phyloP scores from a whole-genome alignment of 92 coral and sea anemone species.

The Phenganax stokvisi region DNA sequence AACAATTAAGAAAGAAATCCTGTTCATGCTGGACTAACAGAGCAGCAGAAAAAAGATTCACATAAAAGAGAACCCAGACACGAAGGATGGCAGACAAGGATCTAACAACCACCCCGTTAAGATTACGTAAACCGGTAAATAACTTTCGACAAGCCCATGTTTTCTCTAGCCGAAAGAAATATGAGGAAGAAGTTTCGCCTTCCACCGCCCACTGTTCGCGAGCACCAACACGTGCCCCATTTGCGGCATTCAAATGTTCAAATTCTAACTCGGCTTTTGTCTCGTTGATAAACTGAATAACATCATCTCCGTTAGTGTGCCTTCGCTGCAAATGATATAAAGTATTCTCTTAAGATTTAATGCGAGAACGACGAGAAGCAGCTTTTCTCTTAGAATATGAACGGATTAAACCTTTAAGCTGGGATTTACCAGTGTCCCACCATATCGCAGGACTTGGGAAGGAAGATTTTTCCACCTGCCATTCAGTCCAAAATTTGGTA shows the following conservation, averaged over 20 bases:
- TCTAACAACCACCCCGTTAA: neutral
- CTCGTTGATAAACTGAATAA: neutral
- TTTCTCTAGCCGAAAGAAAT: slow-evolving; percentile 10
- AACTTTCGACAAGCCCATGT: neutral
- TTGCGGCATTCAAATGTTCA: neutral
- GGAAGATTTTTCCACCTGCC: neutral
- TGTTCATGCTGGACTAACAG: neutral
- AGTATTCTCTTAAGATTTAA: neutral
- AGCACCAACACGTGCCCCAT: slow-evolving; percentile 31
- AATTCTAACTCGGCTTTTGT: neutral
- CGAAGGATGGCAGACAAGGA: neutral
- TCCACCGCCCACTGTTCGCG: slow-evolving; percentile 40
- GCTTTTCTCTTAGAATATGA: neutral
- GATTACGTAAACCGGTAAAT: neutral
- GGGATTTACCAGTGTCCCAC: slow-evolving; percentile 41
- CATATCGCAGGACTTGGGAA: neutral
- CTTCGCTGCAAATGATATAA: neutral
- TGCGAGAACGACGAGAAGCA: neutral
- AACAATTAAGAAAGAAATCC: neutral
- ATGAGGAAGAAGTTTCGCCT: slow-evolving; percentile 26
- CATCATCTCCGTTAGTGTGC: neutral
- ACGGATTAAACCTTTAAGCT: neutral
- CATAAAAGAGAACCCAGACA: neutral
- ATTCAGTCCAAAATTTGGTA: neutral
- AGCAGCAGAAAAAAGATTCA: neutral